Conservation (phyloP, 2,888 invertebrate species). For the Uropetala carovei region DNA sequence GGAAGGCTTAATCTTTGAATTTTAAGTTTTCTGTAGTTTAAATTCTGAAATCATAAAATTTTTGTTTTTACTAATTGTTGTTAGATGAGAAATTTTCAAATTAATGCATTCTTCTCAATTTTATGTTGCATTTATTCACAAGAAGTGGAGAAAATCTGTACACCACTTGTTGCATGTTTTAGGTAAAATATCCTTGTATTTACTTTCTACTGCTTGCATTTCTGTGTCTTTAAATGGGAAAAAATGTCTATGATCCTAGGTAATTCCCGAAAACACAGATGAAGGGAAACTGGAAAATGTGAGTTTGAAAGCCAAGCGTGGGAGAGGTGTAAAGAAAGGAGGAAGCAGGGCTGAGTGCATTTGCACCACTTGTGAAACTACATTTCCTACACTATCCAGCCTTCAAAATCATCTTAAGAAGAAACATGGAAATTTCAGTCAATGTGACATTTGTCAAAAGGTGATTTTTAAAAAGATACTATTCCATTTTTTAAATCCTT, state of each 20-base stretch:
- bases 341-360: neutral
- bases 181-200: neutral
- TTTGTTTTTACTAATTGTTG: too few species aligned
- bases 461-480: neutral
- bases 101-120: too few species aligned
- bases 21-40: too few species aligned
- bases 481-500: neutral
- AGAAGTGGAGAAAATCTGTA: neutral
- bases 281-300: neutral
- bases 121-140: too few species aligned
- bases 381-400: slow-evolving; percentile 42
- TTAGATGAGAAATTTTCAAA: too few species aligned
- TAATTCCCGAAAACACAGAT: neutral
- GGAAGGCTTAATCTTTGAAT: too few species aligned
- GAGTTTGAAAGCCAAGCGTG: neutral
- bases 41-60: too few species aligned
- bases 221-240: neutral
- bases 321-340: neutral
- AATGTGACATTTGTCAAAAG: slow-evolving; percentile 58
- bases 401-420: slow-evolving; percentile 43
- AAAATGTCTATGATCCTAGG: neutral
- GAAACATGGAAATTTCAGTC: slow-evolving; percentile 46
- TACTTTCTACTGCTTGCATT: neutral
- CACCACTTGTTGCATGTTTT: neutral
- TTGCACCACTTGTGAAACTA: slow-evolving; percentile 26